phyloP scores from a whole-genome alignment of 2,888 invertebrate species.

The Agriopis marginaria region DNA sequence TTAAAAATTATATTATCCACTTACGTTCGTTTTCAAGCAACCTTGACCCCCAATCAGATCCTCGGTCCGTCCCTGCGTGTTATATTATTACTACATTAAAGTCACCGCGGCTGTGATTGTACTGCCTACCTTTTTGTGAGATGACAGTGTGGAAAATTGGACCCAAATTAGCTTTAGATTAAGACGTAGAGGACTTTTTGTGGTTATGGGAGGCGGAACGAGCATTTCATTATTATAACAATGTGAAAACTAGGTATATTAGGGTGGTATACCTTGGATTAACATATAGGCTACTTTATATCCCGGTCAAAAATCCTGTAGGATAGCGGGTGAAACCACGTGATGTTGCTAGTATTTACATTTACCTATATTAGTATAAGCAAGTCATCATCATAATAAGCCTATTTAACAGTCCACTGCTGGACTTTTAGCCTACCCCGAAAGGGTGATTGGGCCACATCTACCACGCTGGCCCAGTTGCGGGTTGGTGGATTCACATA shows the following conservation, averaged over 20 bases:
- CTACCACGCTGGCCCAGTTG: no score
- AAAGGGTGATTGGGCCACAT: no score
- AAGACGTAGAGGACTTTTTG: conserved; percentile 17
- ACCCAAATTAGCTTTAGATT: conserved; percentile 33
- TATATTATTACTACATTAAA: conserved; percentile 37
- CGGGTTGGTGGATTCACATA: no score
- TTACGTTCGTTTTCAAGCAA: not conserved
- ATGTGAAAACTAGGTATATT: not conserved
- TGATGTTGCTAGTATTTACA: no score
- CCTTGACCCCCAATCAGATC: not conserved
- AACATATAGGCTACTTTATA: no score
- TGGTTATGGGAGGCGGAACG: conserved; percentile 8
- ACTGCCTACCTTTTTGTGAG: conserved; percentile 28
- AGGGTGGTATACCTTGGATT: no score
- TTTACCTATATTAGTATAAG: not conserved
- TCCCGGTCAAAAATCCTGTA: no score
- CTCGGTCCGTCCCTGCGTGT: conserved; percentile 1
- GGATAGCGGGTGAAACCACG: no score
- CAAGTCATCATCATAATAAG: no score
- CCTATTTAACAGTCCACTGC: no score
- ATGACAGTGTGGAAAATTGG: conserved; percentile 39
- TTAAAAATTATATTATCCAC: not conserved
- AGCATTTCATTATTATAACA: conserved; percentile 16
- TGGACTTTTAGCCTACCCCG: no score
- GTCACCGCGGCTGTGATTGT: conserved; percentile 13